Evolutionary conservation across 2,113 vertebrate genomes (phyloP), one percentile per base, ranked within the genome.

Genomic region (Thunnus maccoyii): DNA sequence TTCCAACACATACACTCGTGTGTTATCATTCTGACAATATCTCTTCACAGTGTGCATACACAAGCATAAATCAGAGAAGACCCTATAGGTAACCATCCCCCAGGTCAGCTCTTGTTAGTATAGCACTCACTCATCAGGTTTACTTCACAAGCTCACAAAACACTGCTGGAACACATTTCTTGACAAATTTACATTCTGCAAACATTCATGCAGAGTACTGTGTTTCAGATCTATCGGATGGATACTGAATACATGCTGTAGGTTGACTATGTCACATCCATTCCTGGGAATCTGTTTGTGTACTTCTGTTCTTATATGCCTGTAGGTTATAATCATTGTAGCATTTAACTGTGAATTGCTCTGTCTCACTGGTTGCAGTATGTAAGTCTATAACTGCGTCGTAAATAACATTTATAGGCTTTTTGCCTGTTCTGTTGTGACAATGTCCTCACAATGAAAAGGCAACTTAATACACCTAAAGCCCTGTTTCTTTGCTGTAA

Each of bases 331-430:
- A 72, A 75, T 76, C 57, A 83, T 7, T 0, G 11, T 5, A 57
- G 57, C 76, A 63, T 89, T 82, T 62, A 88, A 72, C 60, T 41
- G 41, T 61, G 30, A 71, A 80, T 48, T 75, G 74, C 44, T 8
- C 46, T 13, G 17, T 47, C 50, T 73, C 72, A 62, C 62, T 66
- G 83, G 44, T 17, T 76, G 32, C 80, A 82, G 76, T 30, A n/a
- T 60, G 41, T 18, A 65, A 65, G 69, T 76, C 60, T 60, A 63
- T 69, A 84, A 80, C 54, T 41, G 66, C 52, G 54, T 32, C 15
- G 52, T 86, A 84, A 83, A 87, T 88, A 72, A 20, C n/a, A 13
- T 85, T 86, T 81, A 86, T 68, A 30, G 78, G 50, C 2, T 64
- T 78, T 83, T 57, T 48, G 13, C 56, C 61, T 1, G 10, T 52